Base-by-base conservation (phyloP, 2,888 invertebrate species). In the Noctua janthe region DNA sequence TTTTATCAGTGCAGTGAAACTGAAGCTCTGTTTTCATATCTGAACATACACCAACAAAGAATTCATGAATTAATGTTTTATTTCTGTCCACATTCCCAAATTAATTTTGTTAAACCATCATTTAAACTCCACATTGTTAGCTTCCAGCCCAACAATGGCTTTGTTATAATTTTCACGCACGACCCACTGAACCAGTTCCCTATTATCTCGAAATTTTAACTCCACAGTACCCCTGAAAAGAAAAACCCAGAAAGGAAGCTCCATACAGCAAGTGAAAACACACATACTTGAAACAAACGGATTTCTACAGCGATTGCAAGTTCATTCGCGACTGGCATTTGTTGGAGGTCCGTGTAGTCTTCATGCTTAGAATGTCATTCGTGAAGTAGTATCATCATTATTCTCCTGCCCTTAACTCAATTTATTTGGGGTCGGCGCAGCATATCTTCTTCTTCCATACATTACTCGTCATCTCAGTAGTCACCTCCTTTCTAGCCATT, bases 161-260 rank as follows among this genome's bases (percentile, higher is more conserved):
- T 85, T 85, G 84, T 85, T 76, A 85, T 76, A 87, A 85, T 87
- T 85, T 87, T 85, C 84, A 87, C 85, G 80, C 87, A 87, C 80
- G 87, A 85, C 87, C 84, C 54, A 87, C 85, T 80, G 76, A 77
- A 75, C 81, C 81, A 80, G 74, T 87, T 80, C 74, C 71, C 73
- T 69, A 85, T 84, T 76, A 87, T 80, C 80, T 76, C 47, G 62
- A 76, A 81, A 84, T 84, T 80, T 84, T 76, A 81, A 87, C 76
- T 83, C 66, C 6, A 51, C 39, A 6, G 23, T 8, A 62, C 15
- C 39, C 39, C 47, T 29, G 20, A n/a, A 17, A 23, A 43, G 11
- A 17, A 15, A 51, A 4, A 1, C 11, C 20, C 78, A 84, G 84
- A 84, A 56, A 49, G 64, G 8, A 35, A 1, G 1, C 23, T 77